Conservation (phyloP, 2,113 vertebrate species). For the Dolichallabes microphthalmus region DNA sequence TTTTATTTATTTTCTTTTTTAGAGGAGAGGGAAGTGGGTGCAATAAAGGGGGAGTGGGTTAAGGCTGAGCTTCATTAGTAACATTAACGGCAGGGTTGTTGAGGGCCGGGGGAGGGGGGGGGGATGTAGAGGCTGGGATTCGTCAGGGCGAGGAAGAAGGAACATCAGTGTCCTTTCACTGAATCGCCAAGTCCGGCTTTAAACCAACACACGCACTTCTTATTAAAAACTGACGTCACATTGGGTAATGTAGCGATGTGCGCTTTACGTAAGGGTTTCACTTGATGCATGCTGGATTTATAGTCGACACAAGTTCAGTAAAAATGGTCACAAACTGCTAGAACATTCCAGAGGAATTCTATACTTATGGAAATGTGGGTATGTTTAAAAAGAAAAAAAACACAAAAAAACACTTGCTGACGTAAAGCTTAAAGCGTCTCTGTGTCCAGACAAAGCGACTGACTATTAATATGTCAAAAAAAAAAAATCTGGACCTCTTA, state of each 20-base stretch:
- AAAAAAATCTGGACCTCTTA: background rate
- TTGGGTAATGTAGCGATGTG: background rate
- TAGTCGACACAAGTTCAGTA: background rate
- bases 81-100: constrained; percentile 27
- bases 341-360: background rate
- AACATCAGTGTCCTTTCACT: background rate
- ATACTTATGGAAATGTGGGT: background rate
- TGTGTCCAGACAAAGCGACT: constrained; percentile 11
- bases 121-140: background rate
- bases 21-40: constrained; percentile 37
- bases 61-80: constrained; percentile 47
- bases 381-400: background rate
- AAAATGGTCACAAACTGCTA: too few relatives aligned
- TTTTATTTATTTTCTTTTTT: background rate
- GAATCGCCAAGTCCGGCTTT: background rate
- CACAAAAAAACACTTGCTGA: background rate
- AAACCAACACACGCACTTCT: background rate
- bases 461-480: background rate
- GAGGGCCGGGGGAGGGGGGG: background rate
- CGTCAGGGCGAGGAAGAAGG: background rate
- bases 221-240: background rate
- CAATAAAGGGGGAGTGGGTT: background rate
- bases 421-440: constrained; percentile 1
- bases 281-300: background rate
- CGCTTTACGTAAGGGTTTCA: background rate